phyloP scores from a whole-genome alignment of 2,797 vertebrate species.

The Xenops minutus region DNA sequence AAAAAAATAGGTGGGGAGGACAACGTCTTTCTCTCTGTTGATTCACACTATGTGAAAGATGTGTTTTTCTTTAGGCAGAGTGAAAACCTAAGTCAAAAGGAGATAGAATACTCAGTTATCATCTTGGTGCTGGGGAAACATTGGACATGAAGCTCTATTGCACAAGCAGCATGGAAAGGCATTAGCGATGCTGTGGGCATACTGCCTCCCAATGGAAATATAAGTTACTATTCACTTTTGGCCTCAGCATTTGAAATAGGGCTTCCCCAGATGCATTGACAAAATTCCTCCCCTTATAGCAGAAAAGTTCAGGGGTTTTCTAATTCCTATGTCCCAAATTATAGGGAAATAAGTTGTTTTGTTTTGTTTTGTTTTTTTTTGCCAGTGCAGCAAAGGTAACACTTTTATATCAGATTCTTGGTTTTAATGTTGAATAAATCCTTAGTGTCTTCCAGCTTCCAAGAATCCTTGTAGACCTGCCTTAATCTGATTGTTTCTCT shows the following conservation, averaged over 20 bases:
- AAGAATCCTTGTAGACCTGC: not conserved
- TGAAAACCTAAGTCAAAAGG: not conserved
- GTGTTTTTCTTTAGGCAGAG: not conserved
- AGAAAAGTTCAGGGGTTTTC: not conserved
- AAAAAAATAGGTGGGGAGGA: not conserved
- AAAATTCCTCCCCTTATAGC: not conserved
- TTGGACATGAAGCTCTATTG: not conserved
- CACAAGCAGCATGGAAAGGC: not conserved
- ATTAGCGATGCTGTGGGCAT: not conserved
- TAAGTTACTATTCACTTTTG: not conserved
- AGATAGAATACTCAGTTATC: not conserved
- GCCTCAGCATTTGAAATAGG: not conserved
- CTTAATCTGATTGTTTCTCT: not conserved
- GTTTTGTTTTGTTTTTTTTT: not conserved
- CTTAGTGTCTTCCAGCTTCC: not conserved
- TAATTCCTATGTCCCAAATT: not conserved
- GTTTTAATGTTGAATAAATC: not conserved
- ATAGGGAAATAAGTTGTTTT: not conserved
- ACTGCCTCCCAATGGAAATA: not conserved
- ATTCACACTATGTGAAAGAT: not conserved
- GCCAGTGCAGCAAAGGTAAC: not conserved
- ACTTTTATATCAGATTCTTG: not conserved
- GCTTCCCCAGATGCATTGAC: not conserved
- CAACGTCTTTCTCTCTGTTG: not conserved
- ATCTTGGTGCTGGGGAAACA: not conserved